Evolutionary conservation across 2,888 invertebrate species (phyloP), one percentile per base, ranked within the genome.

Genomic region (Lithophane leautieri): DNA sequence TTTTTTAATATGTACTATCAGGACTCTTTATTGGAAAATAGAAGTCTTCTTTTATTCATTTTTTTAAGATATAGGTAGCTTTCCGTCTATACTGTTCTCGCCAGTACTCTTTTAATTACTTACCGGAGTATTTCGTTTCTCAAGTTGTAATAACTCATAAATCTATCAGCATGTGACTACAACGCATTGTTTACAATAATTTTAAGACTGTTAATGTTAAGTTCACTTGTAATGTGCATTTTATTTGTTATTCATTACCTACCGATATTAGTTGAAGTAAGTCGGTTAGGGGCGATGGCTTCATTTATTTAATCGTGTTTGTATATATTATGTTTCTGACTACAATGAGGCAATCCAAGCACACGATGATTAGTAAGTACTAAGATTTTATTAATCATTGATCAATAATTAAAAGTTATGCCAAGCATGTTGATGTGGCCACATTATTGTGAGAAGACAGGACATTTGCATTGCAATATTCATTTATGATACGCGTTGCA

Each of bases 131-230:
- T 58, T 19, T 40, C n/a, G 28, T 63, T 60, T 63, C 58, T 60
- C 50, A 83, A 70, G 19, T 66, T 54, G 42, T 56, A 58, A 63
- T 60, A 14, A 52, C 42, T 66, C 40, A 16, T 28, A n/a, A 34
- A 65, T 68, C 25, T 58, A 56, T 61, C 56, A 62, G 42, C 44
- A 44, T 65, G 54, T n/a, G 50, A 73, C 28, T 50, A 50, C 54
- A 76, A 70, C 47, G n/a, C 78, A 82, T 73, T 78, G 47, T 84
- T 83, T 85, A 80, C 68, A 86, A 85, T 88, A 88, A 86, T 89
- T 87, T 89, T 91, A 91, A 91, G 91, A 91, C 91, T 91, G 91
- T 81, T 91, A 84, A 85, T 84, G 40, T 86, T 90, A 90, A 88
- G 89, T 87, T 89, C 69, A 85, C 84, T 86, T 84, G 73, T 86